Base-by-base conservation (phyloP, 2,797 vertebrate species). In the Varecia variegata region DNA sequence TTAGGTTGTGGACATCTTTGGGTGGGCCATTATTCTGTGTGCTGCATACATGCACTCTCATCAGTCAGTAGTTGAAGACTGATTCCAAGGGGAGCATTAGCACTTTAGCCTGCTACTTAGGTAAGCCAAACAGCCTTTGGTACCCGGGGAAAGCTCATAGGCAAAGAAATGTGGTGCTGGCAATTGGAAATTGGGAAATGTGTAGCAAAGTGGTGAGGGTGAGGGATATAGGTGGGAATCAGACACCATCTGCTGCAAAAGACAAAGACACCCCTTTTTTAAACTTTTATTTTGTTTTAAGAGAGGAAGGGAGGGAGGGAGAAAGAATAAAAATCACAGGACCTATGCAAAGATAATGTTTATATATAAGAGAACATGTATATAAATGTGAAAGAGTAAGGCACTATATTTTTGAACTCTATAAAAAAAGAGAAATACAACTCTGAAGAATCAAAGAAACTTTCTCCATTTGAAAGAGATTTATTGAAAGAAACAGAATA, bases 401-500 rank as follows among this genome's bases (percentile, higher is more conserved):
- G 3, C 25, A 90, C 45, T 13, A 18, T 58, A 68, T 76, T 90
- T 87, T 90, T 50, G 7, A 88, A 81, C n/a, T 68, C 43, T 32
- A 32, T n/a, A 52, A 1, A 1, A 11, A 77, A 92, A 14, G 2
- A 77, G 25, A 54, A n/a, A 83, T 20, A 54, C 23, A 83, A 83
- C 13, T 54, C 27, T n/a, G 20, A 45, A 83, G 58, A 92, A 58
- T 47, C 23, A 91, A 60, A 93, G 43, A 27, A 82, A 52, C 0
- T 23, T 77, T 18, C 27, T 80, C 18, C 5, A 4, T 87, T 88
- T 90, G 23, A 71, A 90, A 90, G 43, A 74, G 3, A 71, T 17
- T 80, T 90, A 93, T 85, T 76, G 84, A 83, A 82, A 84, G 47
- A 70, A 93, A 93, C 27, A 81, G 12, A 86, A 88, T 74, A 88